Evolutionary conservation across 1,140 invertebrate species (phyloP).

Genomic region (Atta texana): DNA sequence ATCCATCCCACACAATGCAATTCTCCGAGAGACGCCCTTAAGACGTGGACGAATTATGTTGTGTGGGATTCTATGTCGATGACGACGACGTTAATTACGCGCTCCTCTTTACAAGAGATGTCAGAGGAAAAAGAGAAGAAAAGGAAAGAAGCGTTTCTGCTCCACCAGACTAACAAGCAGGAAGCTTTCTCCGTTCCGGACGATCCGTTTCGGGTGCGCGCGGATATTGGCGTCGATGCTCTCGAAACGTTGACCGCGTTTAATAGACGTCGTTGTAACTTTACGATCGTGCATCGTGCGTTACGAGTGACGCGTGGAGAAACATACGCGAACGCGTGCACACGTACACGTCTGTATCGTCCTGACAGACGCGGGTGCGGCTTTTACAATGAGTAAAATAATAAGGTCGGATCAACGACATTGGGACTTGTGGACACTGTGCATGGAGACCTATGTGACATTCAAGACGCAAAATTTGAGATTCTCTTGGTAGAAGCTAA

Average conservation of each 20-base stretch:
- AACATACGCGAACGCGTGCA: background rate
- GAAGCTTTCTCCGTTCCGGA: slow-evolving; percentile 42
- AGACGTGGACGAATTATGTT: no score
- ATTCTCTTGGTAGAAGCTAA: background rate
- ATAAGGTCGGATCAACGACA: background rate
- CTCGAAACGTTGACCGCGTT: slow-evolving; percentile 52
- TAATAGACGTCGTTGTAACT: slow-evolving; percentile 33
- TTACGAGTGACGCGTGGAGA: background rate
- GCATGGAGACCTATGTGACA: background rate
- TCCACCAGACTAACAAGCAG: background rate
- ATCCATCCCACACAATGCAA: no score
- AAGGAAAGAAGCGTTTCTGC: slow-evolving; percentile 22
- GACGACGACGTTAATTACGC: background rate
- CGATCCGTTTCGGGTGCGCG: slow-evolving; percentile 38
- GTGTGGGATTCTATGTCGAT: no score
- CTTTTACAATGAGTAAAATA: slow-evolving; percentile 22
- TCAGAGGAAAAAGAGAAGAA: background rate
- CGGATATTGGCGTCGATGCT: slow-evolving; percentile 34
- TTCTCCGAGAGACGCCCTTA: no score
- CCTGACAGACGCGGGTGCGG: background rate
- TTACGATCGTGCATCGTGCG: background rate
- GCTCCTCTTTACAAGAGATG: background rate
- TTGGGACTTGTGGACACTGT: background rate
- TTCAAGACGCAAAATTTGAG: background rate
- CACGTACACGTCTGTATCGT: background rate